Evolutionary conservation across 2,888 invertebrate species (phyloP).

Genomic region (Meandrusa payeni): DNA sequence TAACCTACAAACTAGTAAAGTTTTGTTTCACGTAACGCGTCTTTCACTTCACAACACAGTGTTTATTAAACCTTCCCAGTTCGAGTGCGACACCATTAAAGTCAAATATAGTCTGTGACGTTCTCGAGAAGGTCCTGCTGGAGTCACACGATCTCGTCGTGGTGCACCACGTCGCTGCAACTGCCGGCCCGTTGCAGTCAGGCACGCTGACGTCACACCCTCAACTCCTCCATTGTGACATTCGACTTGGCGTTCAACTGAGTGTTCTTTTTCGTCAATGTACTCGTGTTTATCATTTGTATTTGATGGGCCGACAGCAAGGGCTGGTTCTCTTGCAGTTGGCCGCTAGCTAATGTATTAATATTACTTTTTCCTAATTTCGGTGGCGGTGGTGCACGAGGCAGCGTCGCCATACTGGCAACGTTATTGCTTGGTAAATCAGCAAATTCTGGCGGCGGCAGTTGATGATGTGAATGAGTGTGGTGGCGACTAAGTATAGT

Average conservation of each 20-base stretch:
- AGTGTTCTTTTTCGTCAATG: constrained; percentile 88
- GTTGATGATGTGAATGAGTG: constrained; percentile 87
- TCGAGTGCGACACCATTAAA: constrained; percentile 24
- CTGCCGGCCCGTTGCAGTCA: constrained; percentile 80
- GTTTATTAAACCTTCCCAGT: constrained; percentile 26
- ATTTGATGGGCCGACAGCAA: constrained; percentile 88
- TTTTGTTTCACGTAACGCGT: background rate
- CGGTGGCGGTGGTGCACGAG: constrained; percentile 88
- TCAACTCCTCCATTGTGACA: constrained; percentile 88
- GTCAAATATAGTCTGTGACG: constrained; percentile 67
- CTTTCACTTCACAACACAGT: constrained; percentile 23
- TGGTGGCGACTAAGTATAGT: constrained; percentile 89
- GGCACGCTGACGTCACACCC: constrained; percentile 88
- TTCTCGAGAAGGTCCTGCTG: constrained; percentile 77
- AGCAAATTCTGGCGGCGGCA: constrained; percentile 91
- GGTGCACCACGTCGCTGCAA: constrained; percentile 74
- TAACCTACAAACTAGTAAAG: no score
- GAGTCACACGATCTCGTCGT: constrained; percentile 78
- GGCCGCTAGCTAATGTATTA: constrained; percentile 80
- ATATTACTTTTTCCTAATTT: constrained; percentile 83
- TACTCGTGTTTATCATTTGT: constrained; percentile 88
- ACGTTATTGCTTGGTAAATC: constrained; percentile 87
- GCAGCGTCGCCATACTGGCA: constrained; percentile 79
- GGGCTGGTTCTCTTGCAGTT: constrained; percentile 84
- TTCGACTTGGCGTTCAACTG: constrained; percentile 82